Evolutionary conservation across 2,888 invertebrate genomes (phyloP), one percentile per base, ranked within the genome.

Genomic region (Disparrhopalites patrizii): DNA sequence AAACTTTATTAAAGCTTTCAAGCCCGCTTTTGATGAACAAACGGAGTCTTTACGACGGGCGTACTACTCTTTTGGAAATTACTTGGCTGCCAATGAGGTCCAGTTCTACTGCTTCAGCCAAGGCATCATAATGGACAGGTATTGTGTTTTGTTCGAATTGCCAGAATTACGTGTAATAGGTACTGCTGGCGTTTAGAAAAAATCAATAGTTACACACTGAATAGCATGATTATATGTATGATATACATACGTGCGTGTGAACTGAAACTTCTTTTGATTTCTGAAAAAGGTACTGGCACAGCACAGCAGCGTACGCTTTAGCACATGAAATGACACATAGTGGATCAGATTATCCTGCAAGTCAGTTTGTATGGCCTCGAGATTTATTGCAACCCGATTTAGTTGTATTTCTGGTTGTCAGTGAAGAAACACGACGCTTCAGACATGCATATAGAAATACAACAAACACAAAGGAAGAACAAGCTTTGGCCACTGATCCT

Each of bases 121-220:
- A 58, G 80, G 81, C n/a, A 79, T 82, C 2, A 75, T 82, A 33
- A 77, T 82, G 77, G 82, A 82, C 69, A 78, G 81, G 80, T 81
- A 76, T n/a, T n/a, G n/a, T n/a, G n/a, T n/a, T n/a, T n/a, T n/a
- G n/a, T n/a, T n/a, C n/a, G n/a, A n/a, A n/a, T n/a, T n/a, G n/a
- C n/a, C n/a, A n/a, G n/a, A n/a, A n/a, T n/a, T n/a, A n/a, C n/a
- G n/a, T n/a, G n/a, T n/a, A n/a, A n/a, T n/a, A n/a, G n/a, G n/a
- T n/a, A n/a, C n/a, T n/a, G n/a, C n/a, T n/a, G n/a, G n/a, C n/a
- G n/a, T n/a, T n/a, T n/a, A n/a, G n/a, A n/a, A n/a, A n/a, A n/a
- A n/a, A n/a, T n/a, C n/a, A n/a, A n/a, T n/a, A n/a, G n/a, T n/a
- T n/a, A n/a, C n/a, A n/a, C n/a, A n/a, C n/a, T n/a, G n/a, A n/a